phyloP scores from a whole-genome alignment of 2,888 invertebrate genomes.

The Drosophila melanocephala region DNA sequence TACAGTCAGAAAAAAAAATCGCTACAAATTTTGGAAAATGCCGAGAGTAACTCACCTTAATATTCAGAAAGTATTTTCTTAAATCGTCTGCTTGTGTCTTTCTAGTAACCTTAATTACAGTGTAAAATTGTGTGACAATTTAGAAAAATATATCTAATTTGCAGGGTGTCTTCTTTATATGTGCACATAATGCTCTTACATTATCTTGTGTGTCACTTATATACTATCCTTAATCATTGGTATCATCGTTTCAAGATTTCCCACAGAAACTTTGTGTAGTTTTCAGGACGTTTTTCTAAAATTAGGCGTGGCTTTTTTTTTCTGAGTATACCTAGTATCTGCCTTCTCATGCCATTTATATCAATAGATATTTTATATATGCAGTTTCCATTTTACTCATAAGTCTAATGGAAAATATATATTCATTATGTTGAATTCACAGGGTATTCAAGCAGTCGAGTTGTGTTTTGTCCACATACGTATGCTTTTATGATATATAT shows the following conservation, averaged over 20 bases:
- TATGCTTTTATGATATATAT: not conserved
- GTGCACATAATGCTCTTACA: not conserved
- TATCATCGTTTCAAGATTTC: not conserved
- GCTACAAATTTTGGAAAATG: not conserved
- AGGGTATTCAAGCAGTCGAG: not conserved
- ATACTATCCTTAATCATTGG: not conserved
- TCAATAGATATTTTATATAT: not conserved
- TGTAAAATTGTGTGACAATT: not conserved
- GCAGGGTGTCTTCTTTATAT: not conserved
- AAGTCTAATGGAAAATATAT: not conserved
- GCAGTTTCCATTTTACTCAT: not conserved
- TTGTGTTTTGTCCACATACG: not conserved
- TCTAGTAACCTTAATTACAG: not conserved
- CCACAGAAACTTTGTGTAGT: not conserved
- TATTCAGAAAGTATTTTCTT: too few species aligned
- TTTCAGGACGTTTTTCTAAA: not conserved
- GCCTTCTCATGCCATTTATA: not conserved
- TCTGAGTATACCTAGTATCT: not conserved
- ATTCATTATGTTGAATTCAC: not conserved
- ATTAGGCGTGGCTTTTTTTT: not conserved
- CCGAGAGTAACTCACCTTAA: not conserved
- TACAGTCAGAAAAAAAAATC: not conserved
- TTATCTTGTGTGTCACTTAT: not conserved
- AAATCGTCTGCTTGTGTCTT: too few species aligned
- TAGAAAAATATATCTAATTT: not conserved